These are phyloP conservation scores for Zeus faber DNA, from an alignment of 2,113 vertebrate species.

Conservation along the genomic window DNA sequence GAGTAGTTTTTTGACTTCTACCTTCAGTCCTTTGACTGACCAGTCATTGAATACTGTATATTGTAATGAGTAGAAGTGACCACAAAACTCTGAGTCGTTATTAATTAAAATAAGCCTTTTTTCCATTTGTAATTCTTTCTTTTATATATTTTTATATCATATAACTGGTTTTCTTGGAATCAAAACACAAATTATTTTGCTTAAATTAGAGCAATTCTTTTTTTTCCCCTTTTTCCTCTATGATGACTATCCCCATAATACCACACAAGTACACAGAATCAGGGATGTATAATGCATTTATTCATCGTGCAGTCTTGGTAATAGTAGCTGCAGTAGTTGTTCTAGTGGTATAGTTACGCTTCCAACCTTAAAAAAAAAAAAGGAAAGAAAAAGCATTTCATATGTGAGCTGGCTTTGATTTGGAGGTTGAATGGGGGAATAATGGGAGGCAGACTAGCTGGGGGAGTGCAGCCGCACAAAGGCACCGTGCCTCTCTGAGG, in stretches of 20 bases:
- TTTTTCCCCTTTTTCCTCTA: background rate
- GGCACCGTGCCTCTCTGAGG: constrained; percentile 51
- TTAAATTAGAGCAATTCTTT: constrained; percentile 22
- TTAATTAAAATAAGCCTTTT: constrained; percentile 52
- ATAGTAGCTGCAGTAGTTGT: constrained; percentile 67
- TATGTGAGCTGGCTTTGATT: constrained; percentile 72
- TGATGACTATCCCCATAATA: constrained; percentile 5
- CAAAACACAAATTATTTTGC: constrained; percentile 13
- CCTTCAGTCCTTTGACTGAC: constrained; percentile 54
- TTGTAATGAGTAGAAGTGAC: constrained; percentile 32
- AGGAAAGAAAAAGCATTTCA: constrained; percentile 73
- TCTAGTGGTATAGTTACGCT: constrained; percentile 53
- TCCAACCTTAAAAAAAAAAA: constrained; percentile 49
- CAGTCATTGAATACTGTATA: constrained; percentile 58
- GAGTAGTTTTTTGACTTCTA: constrained; percentile 29
- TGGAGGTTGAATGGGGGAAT: constrained; percentile 55
- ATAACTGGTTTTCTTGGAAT: constrained; percentile 13
- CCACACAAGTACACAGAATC: constrained; percentile 14
- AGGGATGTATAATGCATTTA: constrained; percentile 42
- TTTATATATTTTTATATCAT: constrained; percentile 25
- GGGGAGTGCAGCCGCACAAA: constrained; percentile 66
- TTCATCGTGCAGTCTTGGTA: constrained; percentile 53
- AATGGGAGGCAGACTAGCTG: constrained; percentile 69
- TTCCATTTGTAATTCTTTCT: background rate
- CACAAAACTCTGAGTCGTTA: constrained; percentile 40